Evolutionary conservation across 2,797 vertebrate genomes (phyloP).

Genomic region (Neoniphon sammara): DNA sequence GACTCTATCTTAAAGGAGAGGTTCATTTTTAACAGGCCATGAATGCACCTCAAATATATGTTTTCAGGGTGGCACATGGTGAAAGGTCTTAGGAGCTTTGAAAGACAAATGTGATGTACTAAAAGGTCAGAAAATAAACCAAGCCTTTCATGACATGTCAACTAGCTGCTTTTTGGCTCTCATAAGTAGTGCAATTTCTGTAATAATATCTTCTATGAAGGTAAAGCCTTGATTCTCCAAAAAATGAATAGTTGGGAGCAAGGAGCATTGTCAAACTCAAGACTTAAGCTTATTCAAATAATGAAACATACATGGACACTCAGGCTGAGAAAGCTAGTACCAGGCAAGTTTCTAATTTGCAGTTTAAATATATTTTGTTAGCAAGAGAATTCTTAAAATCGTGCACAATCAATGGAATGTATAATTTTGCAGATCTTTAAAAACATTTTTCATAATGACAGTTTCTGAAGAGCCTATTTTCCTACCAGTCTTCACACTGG

Average conservation of each 20-base stretch:
- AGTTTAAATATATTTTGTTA: conserved; percentile 10
- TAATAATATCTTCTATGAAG: conserved; percentile 44
- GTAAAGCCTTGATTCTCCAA: conserved; percentile 37
- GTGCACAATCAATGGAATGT: conserved; percentile 31
- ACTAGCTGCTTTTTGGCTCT: conserved; percentile 33
- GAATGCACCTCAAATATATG: conserved; percentile 49
- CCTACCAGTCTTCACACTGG: conserved; percentile 27
- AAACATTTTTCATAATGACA: conserved; percentile 40
- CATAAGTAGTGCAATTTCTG: conserved; percentile 35
- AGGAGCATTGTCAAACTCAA: conserved; percentile 14
- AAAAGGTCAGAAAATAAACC: conserved; percentile 70
- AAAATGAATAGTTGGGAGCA: conserved; percentile 32
- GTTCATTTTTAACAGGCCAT: conserved; percentile 49
- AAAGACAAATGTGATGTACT: conserved; percentile 55
- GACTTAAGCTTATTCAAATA: not conserved
- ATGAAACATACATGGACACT: not conserved
- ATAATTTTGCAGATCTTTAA: conserved; percentile 18
- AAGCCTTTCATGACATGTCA: conserved; percentile 54
- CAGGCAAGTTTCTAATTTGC: conserved; percentile 29
- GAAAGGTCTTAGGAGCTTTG: conserved; percentile 64
- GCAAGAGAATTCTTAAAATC: conserved; percentile 6
- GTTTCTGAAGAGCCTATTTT: conserved; percentile 42
- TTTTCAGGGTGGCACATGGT: conserved; percentile 49
- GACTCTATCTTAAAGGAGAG: conserved; percentile 30
- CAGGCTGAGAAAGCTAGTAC: not conserved